Evolutionary conservation across 1,140 invertebrate genomes (phyloP).

Genomic region (Archivesica marissinica): DNA sequence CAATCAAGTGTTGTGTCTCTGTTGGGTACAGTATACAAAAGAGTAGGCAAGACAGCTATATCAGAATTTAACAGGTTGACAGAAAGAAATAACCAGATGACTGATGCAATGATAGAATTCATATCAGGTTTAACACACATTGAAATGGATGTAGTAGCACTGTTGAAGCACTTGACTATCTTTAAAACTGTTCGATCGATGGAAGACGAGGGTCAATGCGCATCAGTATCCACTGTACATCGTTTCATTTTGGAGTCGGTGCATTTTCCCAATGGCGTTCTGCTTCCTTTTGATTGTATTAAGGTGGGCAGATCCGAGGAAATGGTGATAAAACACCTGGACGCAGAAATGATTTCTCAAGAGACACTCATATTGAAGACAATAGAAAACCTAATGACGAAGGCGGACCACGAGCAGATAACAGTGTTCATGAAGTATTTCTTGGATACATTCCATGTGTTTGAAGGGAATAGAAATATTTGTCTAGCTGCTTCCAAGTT

Average conservation of each 20-base stretch:
- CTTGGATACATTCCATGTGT: background rate
- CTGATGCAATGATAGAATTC: too few relatives aligned
- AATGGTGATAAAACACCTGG: background rate
- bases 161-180: background rate
- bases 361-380: background rate
- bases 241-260: background rate
- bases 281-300: background rate
- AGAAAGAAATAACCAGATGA: background rate
- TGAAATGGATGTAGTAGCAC: background rate
- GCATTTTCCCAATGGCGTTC: background rate
- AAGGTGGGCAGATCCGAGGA: background rate
- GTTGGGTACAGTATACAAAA: background rate
- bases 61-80: background rate
- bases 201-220: background rate
- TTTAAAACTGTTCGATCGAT: background rate
- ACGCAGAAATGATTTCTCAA: background rate
- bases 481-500: background rate
- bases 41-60: background rate
- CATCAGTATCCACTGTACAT: background rate
- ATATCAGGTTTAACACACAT: too few relatives aligned
- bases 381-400: too few relatives aligned
- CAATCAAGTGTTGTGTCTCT: background rate
- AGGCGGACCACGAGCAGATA: background rate
- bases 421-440: slow-evolving; percentile 2
- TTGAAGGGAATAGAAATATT: background rate